Conservation (phyloP, 1,140 invertebrate genomes). For the Archegozetes longisetosus region DNA sequence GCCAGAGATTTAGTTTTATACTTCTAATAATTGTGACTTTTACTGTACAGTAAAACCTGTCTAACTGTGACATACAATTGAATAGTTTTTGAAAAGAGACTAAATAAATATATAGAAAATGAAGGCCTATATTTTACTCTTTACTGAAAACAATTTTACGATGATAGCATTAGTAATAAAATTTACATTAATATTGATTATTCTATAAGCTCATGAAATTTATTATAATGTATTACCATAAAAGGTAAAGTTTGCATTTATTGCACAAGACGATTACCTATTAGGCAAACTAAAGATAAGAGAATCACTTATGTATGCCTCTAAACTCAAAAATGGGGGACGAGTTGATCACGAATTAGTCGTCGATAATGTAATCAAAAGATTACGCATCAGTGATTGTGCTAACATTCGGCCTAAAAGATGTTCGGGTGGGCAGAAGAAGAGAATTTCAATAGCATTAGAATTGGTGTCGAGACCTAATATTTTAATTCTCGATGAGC, state of each 20-base stretch:
- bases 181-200: too few relatives aligned
- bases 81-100: too few relatives aligned
- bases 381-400: neutral
- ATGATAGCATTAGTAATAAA: too few relatives aligned
- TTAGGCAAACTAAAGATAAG: neutral
- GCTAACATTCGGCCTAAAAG: conserved; percentile 26
- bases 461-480: conserved; percentile 90
- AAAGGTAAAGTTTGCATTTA: neutral
- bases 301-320: conserved; percentile 11
- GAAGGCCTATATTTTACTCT: too few relatives aligned
- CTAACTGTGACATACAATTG: too few relatives aligned
- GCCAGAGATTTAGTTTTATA: too few relatives aligned
- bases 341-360: neutral
- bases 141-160: too few relatives aligned
- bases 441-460: conserved; percentile 79
- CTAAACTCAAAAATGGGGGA: conserved; percentile 7
- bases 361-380: neutral
- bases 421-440: conserved; percentile 82
- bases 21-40: too few relatives aligned
- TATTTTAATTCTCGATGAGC: conserved; percentile 89
- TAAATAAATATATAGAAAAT: too few relatives aligned
- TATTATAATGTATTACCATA: neutral
- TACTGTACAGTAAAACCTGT: too few relatives aligned
- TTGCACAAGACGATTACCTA: neutral
- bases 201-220: neutral